These are phyloP conservation scores for Nephrocerus scutellatus DNA, from an alignment of 2,888 invertebrate genomes.

Conservation along the genomic window DNA sequence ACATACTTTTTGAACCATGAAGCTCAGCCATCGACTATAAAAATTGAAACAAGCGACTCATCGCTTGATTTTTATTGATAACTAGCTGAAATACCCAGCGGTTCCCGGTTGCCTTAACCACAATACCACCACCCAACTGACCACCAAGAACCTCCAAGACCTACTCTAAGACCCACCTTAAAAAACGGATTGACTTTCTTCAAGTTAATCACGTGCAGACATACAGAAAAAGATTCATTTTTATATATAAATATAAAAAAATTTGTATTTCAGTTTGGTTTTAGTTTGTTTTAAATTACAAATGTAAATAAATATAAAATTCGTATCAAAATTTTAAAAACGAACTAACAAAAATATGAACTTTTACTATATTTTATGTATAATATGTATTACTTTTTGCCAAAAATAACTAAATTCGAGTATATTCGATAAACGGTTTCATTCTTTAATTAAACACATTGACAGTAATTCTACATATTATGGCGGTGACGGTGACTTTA, in stretches of 20 bases:
- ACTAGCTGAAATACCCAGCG: too few species aligned
- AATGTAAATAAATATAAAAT: neutral
- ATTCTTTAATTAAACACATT: too few species aligned
- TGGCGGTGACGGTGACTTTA: too few species aligned
- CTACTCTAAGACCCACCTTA: too few species aligned
- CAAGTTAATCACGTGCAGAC: neutral
- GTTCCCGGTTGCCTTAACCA: too few species aligned
- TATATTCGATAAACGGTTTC: neutral
- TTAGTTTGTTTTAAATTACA: conserved; percentile 1
- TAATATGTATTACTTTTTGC: neutral
- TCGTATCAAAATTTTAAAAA: neutral
- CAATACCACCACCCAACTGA: too few species aligned
- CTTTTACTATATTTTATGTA: neutral
- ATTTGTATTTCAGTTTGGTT: neutral
- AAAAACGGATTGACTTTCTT: conserved; percentile 1
- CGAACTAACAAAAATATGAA: neutral
- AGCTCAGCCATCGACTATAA: conserved; percentile 28
- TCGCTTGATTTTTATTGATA: conserved; percentile 24
- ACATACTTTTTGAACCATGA: conserved; percentile 38
- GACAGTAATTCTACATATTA: too few species aligned
- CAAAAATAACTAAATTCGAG: neutral
- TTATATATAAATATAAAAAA: neutral
- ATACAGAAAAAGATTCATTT: conserved; percentile 2
- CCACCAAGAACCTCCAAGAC: too few species aligned
- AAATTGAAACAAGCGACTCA: conserved; percentile 19